These are phyloP conservation scores for Drosophila nasuta DNA, from an alignment of 1,140 invertebrate species.

Conservation along the genomic window DNA sequence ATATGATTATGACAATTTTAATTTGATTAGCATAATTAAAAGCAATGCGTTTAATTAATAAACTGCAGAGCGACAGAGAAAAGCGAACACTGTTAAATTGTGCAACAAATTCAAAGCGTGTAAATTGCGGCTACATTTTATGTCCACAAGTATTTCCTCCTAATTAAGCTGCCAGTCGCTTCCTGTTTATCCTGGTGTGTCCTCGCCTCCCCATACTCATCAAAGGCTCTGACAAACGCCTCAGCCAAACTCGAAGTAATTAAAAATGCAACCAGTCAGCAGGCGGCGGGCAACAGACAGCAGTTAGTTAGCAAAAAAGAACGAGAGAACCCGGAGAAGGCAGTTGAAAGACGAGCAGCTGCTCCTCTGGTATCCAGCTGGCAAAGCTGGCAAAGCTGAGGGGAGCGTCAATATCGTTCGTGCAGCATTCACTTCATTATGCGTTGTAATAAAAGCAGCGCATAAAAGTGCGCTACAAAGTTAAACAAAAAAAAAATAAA, in stretches of 20 bases:
- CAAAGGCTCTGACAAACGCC: slow-evolving; percentile 20
- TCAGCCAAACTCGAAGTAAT: slow-evolving; percentile 42
- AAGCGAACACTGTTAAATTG: neutral
- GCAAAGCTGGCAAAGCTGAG: neutral
- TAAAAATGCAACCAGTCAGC: slow-evolving; percentile 44
- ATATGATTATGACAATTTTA: slow-evolving; percentile 21
- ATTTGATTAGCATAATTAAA: slow-evolving; percentile 28
- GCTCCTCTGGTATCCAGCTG: neutral
- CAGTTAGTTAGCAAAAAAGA: neutral
- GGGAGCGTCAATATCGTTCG: slow-evolving; percentile 55
- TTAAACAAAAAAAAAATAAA: slow-evolving; percentile 12
- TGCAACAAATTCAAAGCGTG: slow-evolving; percentile 6
- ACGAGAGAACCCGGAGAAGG: neutral
- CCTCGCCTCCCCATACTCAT: neutral
- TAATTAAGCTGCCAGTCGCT: slow-evolving; percentile 54
- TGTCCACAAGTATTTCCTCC: slow-evolving; percentile 39
- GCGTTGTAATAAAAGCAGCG: slow-evolving; percentile 48
- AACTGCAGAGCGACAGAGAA: neutral
- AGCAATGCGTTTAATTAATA: slow-evolving; percentile 27
- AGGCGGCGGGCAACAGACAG: neutral
- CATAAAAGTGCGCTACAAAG: slow-evolving; percentile 56
- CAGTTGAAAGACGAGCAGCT: slow-evolving; percentile 10
- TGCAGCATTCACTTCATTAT: slow-evolving; percentile 58
- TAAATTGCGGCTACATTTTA: slow-evolving; percentile 22
- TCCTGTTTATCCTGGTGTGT: slow-evolving; percentile 48